Evolutionary conservation across 2,888 invertebrate genomes (phyloP), one percentile per base, ranked within the genome.

Genomic region (Argynnis bischoffii): DNA sequence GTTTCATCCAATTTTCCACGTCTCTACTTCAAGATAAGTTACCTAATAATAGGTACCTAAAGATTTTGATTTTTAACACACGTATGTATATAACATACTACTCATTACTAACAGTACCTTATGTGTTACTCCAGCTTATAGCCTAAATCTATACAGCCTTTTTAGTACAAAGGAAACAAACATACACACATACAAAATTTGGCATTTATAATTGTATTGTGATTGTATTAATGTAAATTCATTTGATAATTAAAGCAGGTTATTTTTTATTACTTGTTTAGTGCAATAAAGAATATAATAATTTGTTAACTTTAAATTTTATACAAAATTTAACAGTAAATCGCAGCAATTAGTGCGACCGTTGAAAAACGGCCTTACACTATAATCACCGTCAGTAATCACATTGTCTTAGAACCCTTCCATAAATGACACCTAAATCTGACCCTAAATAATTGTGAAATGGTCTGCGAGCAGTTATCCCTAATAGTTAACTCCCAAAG

Each of bases 361-460:
- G n/a, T 57, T n/a, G 59, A 59, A 59, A 59, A 48, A 59, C 35
- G 16, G 59, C 26, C 59, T 59, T 59, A 61, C 15, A 21, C 54
- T 56, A 55, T 70, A 70, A 70, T 70, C 57, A 31, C 65, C 63
- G 65, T 63, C 55, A 69, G 65, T 69, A 72, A 69, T 72, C 69
- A 72, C 65, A 72, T 67, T 48, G 67, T 69, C 70, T 70, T 68
- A 66, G 57, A 67, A 48, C 63, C 67, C 55, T 31, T 63, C 67
- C 64, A 70, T 73, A 72, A 75, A 73, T 68, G 69, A 68, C 71
- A 69, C 69, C 72, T 73, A 74, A 73, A 72, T 72, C 63, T 73
- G 72, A 74, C 75, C 73, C 70, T 69, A 72, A 72, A 69, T 74
- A 72, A 76, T 75, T 74, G 72, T 74, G 73, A 76, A 76, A 76